phyloP scores from a whole-genome alignment of 2,797 vertebrate genomes.

The Sphenopsis melanotis region DNA sequence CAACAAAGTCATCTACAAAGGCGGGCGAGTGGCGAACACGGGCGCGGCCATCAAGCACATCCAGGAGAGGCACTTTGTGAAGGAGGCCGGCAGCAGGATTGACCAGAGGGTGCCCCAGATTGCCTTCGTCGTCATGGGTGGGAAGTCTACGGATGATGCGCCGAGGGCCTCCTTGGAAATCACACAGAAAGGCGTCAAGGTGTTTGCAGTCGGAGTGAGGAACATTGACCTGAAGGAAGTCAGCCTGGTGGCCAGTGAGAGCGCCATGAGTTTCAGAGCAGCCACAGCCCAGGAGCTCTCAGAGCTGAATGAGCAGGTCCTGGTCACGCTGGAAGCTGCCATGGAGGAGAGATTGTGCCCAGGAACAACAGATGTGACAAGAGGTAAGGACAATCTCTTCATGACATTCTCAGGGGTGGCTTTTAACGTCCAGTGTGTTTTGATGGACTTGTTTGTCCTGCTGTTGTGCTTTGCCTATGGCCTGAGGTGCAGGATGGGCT shows the following conservation, averaged over 20 bases:
- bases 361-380: conserved; percentile 46
- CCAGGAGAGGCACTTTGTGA: conserved; percentile 85
- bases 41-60: conserved; percentile 84
- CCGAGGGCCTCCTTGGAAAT: conserved; percentile 82
- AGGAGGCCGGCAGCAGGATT: conserved; percentile 84
- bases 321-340: conserved; percentile 84
- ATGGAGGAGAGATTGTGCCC: conserved; percentile 83
- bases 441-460: not conserved
- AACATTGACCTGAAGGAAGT: conserved; percentile 81
- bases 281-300: conserved; percentile 80
- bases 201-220: conserved; percentile 87
- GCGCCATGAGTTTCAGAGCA: conserved; percentile 80
- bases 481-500: not conserved
- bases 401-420: rapidly evolving
- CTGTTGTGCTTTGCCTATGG: not conserved
- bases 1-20: conserved; percentile 82
- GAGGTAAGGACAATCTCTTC: conserved; percentile 67
- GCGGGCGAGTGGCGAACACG: conserved; percentile 84
- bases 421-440: not conserved
- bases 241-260: conserved; percentile 81
- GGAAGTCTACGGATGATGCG: conserved; percentile 82
- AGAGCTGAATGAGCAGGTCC: conserved; percentile 88
- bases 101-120: conserved; percentile 89
- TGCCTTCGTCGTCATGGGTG: conserved; percentile 87
- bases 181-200: conserved; percentile 78